A percentile compares a stretch with the other conserved stretches of the same genome.
Evolutionary conservation across 2,888 invertebrate genomes (phyloP).

Genomic region (Polymixis lichenea): DNA sequence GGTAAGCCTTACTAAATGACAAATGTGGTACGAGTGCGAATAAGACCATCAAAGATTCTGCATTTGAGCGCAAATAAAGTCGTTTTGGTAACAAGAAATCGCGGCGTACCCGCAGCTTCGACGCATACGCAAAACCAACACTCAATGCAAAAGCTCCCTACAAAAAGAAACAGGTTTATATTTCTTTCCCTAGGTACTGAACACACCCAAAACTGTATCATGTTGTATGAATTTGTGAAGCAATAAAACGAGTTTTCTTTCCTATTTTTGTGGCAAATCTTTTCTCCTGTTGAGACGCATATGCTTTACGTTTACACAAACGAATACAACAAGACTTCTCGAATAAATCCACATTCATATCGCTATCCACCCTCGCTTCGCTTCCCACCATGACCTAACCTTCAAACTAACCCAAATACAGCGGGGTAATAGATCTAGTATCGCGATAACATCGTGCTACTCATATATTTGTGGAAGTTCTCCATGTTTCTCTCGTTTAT

Average conservation of each 20-base stretch:
- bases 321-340: neutral
- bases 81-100: neutral
- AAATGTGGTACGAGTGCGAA: neutral
- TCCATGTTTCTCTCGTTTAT: constrained; percentile 41
- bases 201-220: no score
- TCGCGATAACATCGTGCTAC: constrained; percentile 40
- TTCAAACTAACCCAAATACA: constrained; percentile 39
- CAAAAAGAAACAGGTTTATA: no score
- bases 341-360: neutral
- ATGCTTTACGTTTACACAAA: neutral
- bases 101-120: no score
- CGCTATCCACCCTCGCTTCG: neutral
- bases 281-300: neutral
- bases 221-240: neutral
- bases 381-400: neutral
- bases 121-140: neutral
- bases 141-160: neutral
- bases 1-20: neutral
- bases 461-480: constrained; percentile 45
- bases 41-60: neutral
- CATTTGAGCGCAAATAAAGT: neutral
- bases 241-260: neutral
- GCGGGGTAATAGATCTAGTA: constrained; percentile 46
- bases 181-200: no score
- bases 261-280: no score